Conservation (phyloP, 2,888 invertebrate species). For the Danaus chrysippus region DNA sequence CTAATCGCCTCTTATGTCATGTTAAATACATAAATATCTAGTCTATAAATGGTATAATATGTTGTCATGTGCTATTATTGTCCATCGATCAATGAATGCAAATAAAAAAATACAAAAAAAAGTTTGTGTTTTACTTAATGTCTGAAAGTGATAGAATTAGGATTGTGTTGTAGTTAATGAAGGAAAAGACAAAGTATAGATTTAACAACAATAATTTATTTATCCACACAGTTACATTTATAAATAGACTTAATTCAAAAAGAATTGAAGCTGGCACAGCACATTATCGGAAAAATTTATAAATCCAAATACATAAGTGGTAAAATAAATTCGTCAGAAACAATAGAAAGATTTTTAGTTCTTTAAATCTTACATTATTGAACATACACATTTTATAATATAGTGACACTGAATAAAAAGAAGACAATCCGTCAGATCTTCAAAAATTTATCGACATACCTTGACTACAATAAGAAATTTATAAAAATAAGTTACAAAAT, state of each 20-base stretch:
- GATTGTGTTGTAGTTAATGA: not conserved
- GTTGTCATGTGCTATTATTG: conserved; percentile 32
- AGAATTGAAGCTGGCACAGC: conserved; percentile 65
- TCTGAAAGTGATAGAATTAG: too few species aligned
- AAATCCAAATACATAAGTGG: not conserved
- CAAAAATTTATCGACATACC: too few species aligned
- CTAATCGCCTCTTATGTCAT: conserved; percentile 24
- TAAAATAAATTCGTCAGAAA: conserved; percentile 2
- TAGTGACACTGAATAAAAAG: too few species aligned
- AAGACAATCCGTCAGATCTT: too few species aligned
- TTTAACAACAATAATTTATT: conserved; percentile 76
- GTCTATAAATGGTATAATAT: conserved; percentile 32
- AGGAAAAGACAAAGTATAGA: conserved; percentile 27
- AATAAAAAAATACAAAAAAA: conserved; percentile 9
- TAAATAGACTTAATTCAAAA: conserved; percentile 44
- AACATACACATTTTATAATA: too few species aligned
- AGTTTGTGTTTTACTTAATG: not conserved
- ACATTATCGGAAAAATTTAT: conserved; percentile 35
- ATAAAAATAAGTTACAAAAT: too few species aligned
- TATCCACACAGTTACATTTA: conserved; percentile 57
- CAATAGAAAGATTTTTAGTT: not conserved
- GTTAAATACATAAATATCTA: conserved; percentile 30
- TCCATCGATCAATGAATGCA: conserved; percentile 65
- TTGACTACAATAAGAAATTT: too few species aligned
- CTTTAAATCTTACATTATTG: not conserved